A percentile compares a stretch with the other conserved stretches of the same genome.
phyloP scores from a whole-genome alignment of 1,140 invertebrate genomes.

The Anastrepha obliqua region DNA sequence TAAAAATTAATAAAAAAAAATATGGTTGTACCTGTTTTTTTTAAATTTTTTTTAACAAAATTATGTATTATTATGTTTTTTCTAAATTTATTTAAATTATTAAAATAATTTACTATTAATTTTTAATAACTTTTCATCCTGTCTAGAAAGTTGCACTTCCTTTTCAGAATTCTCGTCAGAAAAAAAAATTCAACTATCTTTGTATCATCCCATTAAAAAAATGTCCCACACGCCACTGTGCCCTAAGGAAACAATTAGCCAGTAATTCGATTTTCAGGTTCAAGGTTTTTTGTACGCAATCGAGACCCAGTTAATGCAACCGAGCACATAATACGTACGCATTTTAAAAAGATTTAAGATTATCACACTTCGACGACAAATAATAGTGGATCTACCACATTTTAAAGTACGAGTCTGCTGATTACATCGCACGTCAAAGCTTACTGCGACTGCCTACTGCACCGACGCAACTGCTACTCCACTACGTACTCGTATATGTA shows the following conservation, averaged over 20 bases:
- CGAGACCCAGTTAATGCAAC: slow-evolving; percentile 12
- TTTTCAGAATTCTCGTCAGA: too few relatives aligned
- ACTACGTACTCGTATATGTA: too few relatives aligned
- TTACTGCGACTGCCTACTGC: neutral
- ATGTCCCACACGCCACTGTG: neutral
- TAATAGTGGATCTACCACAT: neutral
- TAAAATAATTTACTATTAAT: too few relatives aligned
- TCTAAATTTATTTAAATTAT: too few relatives aligned
- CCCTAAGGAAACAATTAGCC: neutral
- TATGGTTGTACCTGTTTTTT: too few relatives aligned
- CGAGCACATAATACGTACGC: neutral
- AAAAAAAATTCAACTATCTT: too few relatives aligned
- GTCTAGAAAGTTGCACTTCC: too few relatives aligned
- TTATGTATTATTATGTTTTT: too few relatives aligned
- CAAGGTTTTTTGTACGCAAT: slow-evolving; percentile 17
- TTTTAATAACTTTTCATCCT: too few relatives aligned
- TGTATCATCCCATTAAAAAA: too few relatives aligned
- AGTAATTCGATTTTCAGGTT: slow-evolving; percentile 44
- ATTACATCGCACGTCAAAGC: neutral
- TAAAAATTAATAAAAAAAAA: too few relatives aligned
- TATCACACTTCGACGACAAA: slow-evolving; percentile 6
- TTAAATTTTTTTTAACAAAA: too few relatives aligned
- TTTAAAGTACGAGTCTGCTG: neutral
- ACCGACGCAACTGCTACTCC: neutral
- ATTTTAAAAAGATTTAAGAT: slow-evolving; percentile 16